A percentile compares a stretch with the other conserved stretches of the same genome.
Conservation (phyloP, 2,113 vertebrate species). For the Corythoichthys intestinalis region DNA sequence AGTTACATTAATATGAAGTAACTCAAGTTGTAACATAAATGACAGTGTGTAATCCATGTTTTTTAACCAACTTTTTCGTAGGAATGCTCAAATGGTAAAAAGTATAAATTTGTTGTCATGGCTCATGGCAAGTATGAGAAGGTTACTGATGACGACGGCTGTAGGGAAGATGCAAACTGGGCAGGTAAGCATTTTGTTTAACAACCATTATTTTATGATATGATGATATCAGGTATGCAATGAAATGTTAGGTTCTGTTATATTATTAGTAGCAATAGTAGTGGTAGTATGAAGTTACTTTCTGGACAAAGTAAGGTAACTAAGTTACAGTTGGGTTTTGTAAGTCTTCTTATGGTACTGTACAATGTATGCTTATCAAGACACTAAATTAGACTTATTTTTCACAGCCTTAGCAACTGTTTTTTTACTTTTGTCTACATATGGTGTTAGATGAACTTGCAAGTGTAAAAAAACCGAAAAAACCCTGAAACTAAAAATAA, state of each 20-base stretch:
- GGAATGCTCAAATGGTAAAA: constrained; percentile 74
- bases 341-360: neutral
- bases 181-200: constrained; percentile 50
- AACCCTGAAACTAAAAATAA: neutral
- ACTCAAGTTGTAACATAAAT: neutral
- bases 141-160: constrained; percentile 66
- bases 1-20: neutral
- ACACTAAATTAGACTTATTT: neutral
- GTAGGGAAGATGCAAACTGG: constrained; percentile 39
- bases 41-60: neutral
- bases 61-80: constrained; percentile 34
- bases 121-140: constrained; percentile 92
- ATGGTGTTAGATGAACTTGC: neutral
- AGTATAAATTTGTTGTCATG: constrained; percentile 82
- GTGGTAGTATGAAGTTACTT: no score
- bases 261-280: neutral
- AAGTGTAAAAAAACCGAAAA: neutral
- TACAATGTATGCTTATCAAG: neutral
- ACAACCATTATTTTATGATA: neutral
- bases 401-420: neutral
- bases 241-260: neutral
- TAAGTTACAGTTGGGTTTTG: neutral
- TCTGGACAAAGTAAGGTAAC: neutral
- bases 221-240: neutral
- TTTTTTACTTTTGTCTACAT: neutral